Percentiles rank a stretch among this genome's conserved stretches.
These are phyloP conservation scores for Anthoscopus minutus DNA, from an alignment of 2,113 vertebrate genomes.

Conservation along the genomic window DNA sequence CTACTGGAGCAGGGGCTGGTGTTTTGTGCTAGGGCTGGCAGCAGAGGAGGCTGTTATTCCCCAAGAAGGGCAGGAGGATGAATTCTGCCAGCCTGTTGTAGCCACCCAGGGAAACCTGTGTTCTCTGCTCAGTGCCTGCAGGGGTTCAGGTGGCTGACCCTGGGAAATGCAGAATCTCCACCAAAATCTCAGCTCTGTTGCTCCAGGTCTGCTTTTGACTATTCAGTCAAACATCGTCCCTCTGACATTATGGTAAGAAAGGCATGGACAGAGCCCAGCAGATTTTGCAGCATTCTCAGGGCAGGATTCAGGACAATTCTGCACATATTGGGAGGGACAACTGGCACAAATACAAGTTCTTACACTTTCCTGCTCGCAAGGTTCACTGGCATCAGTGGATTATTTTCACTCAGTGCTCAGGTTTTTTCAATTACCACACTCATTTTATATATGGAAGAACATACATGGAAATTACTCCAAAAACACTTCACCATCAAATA, in stretches of 20 bases:
- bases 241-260: not conserved
- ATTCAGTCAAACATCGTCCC: not conserved
- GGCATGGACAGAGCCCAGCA: not conserved
- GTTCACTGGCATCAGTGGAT: not conserved
- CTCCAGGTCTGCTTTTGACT: not conserved
- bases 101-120: not conserved
- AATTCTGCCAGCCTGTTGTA: not conserved
- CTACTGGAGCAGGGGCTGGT: not conserved
- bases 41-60: not conserved
- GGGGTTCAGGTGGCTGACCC: not conserved
- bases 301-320: not conserved
- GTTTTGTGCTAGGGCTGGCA: not conserved
- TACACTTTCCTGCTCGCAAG: not conserved
- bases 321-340: not conserved
- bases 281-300: not conserved
- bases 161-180: not conserved
- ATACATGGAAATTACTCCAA: not conserved
- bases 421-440: not conserved
- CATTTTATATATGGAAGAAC: not conserved
- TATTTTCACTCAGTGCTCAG: not conserved
- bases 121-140: not conserved
- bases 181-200: not conserved
- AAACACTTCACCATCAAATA: not conserved
- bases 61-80: not conserved
- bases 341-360: not conserved